These are phyloP conservation scores for Rhopalosiphum padi DNA, from an alignment of 1,140 invertebrate genomes.

Conservation along the genomic window DNA sequence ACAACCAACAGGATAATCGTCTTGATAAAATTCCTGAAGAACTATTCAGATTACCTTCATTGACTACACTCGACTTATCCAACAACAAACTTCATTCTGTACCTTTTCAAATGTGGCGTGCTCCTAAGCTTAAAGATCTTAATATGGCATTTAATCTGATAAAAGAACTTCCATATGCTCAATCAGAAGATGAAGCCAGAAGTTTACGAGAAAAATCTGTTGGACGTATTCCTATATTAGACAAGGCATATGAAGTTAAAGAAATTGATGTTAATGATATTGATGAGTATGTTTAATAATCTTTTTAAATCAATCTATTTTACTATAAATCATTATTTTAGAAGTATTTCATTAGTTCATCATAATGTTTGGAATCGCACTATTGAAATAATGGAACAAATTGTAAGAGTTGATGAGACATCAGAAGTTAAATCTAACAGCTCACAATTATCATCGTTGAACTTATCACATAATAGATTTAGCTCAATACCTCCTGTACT, in stretches of 20 bases:
- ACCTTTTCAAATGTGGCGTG: slow-evolving; percentile 88
- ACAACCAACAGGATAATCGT: slow-evolving; percentile 76
- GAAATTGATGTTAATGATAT: slow-evolving; percentile 31
- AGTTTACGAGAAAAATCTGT: slow-evolving; percentile 60
- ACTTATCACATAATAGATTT: slow-evolving; percentile 91
- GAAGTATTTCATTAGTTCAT: slow-evolving; percentile 62
- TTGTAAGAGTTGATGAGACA: slow-evolving; percentile 65
- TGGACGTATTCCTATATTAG: slow-evolving; percentile 60
- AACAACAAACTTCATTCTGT: slow-evolving; percentile 91
- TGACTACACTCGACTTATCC: slow-evolving; percentile 87
- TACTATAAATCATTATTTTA: slow-evolving; percentile 23
- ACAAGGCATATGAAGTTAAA: slow-evolving; percentile 58
- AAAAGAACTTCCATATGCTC: slow-evolving; percentile 75
- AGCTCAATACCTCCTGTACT: slow-evolving; percentile 84
- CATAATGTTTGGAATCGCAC: slow-evolving; percentile 77
- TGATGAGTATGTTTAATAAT: slow-evolving; percentile 29
- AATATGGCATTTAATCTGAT: slow-evolving; percentile 93
- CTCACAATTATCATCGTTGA: slow-evolving; percentile 76
- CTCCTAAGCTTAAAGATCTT: slow-evolving; percentile 86
- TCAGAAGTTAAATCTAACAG: slow-evolving; percentile 60
- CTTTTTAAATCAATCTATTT: neutral
- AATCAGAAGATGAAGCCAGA: slow-evolving; percentile 59
- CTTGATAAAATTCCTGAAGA: slow-evolving; percentile 80
- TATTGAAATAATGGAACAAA: slow-evolving; percentile 75
- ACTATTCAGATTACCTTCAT: slow-evolving; percentile 80